phyloP scores from a whole-genome alignment of 2,113 vertebrate genomes.

The Cnemophilus loriae region DNA sequence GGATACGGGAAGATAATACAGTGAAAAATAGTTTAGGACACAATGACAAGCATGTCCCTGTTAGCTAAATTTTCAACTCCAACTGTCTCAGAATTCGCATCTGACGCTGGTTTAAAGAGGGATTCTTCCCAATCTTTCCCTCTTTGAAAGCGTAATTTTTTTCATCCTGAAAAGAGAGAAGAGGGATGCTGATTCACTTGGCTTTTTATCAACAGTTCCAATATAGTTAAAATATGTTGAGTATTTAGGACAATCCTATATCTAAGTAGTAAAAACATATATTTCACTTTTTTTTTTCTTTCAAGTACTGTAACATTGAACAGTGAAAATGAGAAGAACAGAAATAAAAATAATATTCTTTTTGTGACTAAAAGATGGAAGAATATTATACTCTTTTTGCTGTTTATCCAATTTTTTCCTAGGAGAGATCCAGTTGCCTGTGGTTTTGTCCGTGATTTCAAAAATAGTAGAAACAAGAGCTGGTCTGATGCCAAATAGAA shows the following conservation, averaged over 20 bases:
- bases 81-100: not conserved
- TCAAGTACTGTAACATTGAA: not conserved
- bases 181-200: not conserved
- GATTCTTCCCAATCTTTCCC: not conserved
- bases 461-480: constrained; percentile 21
- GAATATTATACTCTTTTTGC: not conserved
- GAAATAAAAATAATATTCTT: not conserved
- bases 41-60: not conserved
- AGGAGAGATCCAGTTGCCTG: constrained; percentile 34
- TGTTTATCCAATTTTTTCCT: not conserved
- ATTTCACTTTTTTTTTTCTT: not conserved
- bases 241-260: not conserved
- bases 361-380: not conserved
- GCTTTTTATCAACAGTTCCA: not conserved
- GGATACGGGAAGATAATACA: not conserved
- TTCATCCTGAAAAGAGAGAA: not conserved
- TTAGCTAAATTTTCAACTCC: not conserved
- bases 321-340: not conserved
- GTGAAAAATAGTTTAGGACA: not conserved
- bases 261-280: not conserved
- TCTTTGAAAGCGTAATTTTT: not conserved
- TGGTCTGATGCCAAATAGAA: not conserved
- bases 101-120: not conserved
- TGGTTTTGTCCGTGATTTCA: constrained; percentile 43
- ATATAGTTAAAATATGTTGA: not conserved